Percentiles rank a stretch among this genome's conserved stretches.
phyloP scores from a whole-genome alignment of 2,113 vertebrate species.

The Theristicus caerulescens region DNA sequence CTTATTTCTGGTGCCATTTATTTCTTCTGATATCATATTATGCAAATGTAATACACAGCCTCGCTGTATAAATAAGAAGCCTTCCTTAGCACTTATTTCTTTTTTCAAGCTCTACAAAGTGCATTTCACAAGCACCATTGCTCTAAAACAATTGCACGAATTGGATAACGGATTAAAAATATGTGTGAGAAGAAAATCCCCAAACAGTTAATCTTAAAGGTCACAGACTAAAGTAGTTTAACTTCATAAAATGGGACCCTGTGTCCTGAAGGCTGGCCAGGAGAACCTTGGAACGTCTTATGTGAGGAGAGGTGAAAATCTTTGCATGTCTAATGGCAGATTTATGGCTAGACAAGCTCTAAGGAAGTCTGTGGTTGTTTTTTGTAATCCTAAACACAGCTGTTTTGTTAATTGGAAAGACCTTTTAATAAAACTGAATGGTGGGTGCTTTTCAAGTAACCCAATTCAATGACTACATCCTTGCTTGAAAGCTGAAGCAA shows the following conservation, averaged over 20 bases:
- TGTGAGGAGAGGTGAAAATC: constrained; percentile 41
- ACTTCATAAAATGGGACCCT: constrained; percentile 25
- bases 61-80: constrained; percentile 59
- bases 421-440: constrained; percentile 5
- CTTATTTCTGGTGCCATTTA: constrained; percentile 63
- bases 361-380: constrained; percentile 42
- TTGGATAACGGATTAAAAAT: constrained; percentile 28
- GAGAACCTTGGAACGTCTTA: constrained; percentile 27
- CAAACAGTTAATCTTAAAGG: constrained; percentile 31
- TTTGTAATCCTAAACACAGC: constrained; percentile 48
- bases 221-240: constrained; percentile 48
- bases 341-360: constrained; percentile 51
- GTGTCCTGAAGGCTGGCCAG: constrained; percentile 33
- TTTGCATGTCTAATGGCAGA: constrained; percentile 51
- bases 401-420: constrained; percentile 54
- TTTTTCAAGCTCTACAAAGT: constrained; percentile 30
- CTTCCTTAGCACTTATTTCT: constrained; percentile 26
- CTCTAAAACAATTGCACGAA: constrained; percentile 21
- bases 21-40: constrained; percentile 63
- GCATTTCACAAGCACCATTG: constrained; percentile 17
- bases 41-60: constrained; percentile 47
- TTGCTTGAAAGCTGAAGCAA: constrained; percentile 14
- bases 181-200: constrained; percentile 22
- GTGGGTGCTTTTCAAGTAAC: constrained; percentile 38
- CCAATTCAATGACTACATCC: constrained; percentile 5